phyloP scores from a whole-genome alignment of 2,113 vertebrate species.

The Pomatorhinus ruficollis region DNA sequence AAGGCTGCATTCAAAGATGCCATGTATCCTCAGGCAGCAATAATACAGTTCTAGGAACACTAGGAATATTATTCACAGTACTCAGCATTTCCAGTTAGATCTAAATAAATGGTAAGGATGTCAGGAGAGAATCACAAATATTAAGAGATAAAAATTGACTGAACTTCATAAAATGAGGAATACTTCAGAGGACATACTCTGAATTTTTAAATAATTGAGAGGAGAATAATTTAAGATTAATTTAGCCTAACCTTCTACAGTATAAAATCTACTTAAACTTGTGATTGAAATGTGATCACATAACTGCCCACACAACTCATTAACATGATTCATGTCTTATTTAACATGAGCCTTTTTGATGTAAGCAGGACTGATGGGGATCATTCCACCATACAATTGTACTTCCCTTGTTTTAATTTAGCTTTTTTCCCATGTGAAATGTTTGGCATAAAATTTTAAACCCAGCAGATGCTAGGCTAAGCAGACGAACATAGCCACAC shows the following conservation, averaged over 20 bases:
- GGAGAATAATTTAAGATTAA: background rate
- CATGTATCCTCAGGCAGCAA: background rate
- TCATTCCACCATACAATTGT: background rate
- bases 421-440: constrained; percentile 27
- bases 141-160: background rate
- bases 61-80: background rate
- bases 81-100: background rate
- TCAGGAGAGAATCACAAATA: background rate
- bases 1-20: background rate
- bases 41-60: background rate
- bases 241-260: background rate
- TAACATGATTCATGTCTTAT: background rate
- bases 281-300: background rate
- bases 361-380: background rate
- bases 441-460: constrained; percentile 27
- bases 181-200: background rate
- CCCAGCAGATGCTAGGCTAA: background rate
- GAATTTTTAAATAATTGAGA: background rate
- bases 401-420: constrained; percentile 39
- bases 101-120: background rate
- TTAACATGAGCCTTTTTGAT: constrained; percentile 11
- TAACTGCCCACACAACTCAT: background rate
- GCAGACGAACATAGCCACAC: constrained; percentile 9
- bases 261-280: background rate
- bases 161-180: background rate